These are phyloP conservation scores for Clupea harengus DNA, from an alignment of 2,113 vertebrate species.

Conservation along the genomic window DNA sequence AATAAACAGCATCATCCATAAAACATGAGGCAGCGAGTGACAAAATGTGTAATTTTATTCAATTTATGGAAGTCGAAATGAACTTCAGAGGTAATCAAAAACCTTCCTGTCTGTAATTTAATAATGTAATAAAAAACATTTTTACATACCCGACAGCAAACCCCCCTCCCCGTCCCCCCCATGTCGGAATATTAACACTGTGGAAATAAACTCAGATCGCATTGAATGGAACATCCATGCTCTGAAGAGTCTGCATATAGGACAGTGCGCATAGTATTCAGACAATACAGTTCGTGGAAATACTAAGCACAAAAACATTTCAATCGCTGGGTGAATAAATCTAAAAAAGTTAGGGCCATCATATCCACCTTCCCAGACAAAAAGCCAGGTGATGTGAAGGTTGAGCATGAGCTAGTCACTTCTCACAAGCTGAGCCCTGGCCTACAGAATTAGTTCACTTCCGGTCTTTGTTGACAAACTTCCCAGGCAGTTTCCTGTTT, in stretches of 20 bases:
- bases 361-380: background rate
- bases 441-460: background rate
- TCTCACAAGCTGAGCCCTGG: background rate
- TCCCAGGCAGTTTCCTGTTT: background rate
- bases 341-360: background rate
- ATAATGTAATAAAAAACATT: background rate
- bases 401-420: background rate
- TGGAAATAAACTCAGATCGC: background rate
- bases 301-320: background rate
- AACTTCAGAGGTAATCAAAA: slow-evolving; percentile 4
- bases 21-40: background rate
- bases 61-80: background rate
- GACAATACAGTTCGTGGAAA: background rate
- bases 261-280: background rate
- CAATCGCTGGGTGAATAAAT: background rate
- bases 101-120: slow-evolving; percentile 4
- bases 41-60: slow-evolving; percentile 5
- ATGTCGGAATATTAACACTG: background rate
- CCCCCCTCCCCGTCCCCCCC: too few species aligned
- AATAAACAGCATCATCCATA: background rate
- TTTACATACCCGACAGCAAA: background rate
- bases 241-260: background rate
- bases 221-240: background rate
- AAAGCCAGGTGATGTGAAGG: background rate
- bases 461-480: slow-evolving; percentile 3